phyloP scores from a whole-genome alignment of 2,888 invertebrate species.

The Maniola hyperantus region DNA sequence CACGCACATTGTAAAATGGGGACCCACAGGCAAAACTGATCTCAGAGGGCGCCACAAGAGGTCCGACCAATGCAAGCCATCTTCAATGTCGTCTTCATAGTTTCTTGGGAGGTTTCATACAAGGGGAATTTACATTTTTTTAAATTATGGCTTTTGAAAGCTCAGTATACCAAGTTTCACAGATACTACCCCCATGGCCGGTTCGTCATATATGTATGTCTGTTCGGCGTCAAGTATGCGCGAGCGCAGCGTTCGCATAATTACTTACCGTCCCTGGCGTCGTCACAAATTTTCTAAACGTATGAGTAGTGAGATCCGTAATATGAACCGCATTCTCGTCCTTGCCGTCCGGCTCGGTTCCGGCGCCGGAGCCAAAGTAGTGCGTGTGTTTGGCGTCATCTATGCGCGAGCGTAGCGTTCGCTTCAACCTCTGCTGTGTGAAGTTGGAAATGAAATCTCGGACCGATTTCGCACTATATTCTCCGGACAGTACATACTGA shows the following conservation, averaged over 20 bases:
- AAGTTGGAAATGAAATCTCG: constrained; percentile 82
- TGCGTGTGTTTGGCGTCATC: constrained; percentile 68
- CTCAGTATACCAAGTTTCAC: too few relatives aligned
- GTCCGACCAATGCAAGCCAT: too few relatives aligned
- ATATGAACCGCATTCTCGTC: constrained; percentile 74
- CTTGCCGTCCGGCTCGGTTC: constrained; percentile 42
- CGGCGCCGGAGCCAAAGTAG: constrained; percentile 60
- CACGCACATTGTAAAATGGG: too few relatives aligned
- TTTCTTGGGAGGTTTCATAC: too few relatives aligned
- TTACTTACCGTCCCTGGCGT: constrained; percentile 80
- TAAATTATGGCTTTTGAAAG: too few relatives aligned
- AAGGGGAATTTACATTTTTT: too few relatives aligned
- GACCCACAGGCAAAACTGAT: too few relatives aligned
- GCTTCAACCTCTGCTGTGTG: constrained; percentile 64
- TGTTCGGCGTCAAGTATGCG: too few relatives aligned
- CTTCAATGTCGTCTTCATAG: too few relatives aligned
- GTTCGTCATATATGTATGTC: too few relatives aligned
- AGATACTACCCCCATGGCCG: too few relatives aligned
- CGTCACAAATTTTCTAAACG: constrained; percentile 84
- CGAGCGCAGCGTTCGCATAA: background rate
- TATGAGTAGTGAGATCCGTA: constrained; percentile 85
- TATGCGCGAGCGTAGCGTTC: constrained; percentile 66
- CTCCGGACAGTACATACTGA: constrained; percentile 84
- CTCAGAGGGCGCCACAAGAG: too few relatives aligned
- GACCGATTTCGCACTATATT: constrained; percentile 74